These are phyloP conservation scores for Molossus molossus DNA, from an alignment of 2,797 vertebrate species.

Conservation along the genomic window DNA sequence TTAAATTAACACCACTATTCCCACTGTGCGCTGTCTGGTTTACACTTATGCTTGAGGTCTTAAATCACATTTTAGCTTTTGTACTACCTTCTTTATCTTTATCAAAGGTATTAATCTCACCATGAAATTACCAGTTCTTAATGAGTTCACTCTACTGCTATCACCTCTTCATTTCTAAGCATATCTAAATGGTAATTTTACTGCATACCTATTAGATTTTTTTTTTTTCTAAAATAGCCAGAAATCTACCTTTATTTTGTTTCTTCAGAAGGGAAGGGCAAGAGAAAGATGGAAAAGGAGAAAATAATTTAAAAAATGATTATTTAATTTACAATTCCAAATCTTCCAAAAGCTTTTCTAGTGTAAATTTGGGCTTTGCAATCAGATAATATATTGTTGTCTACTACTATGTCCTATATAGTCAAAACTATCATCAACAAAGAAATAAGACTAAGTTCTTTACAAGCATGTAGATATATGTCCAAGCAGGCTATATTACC, in stretches of 20 bases:
- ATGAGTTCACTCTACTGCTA: not conserved
- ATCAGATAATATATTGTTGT: not conserved
- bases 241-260: conserved; percentile 61
- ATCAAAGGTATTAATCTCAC: not conserved
- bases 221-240: conserved; percentile 33
- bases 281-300: not conserved
- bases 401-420: not conserved
- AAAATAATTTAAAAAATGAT: not conserved
- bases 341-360: conserved; percentile 42
- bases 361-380: not conserved
- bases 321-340: conserved; percentile 48
- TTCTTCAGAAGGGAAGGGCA: conserved; percentile 33
- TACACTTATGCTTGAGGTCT: conserved; percentile 4
- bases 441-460: conserved; percentile 13
- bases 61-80: conserved; percentile 16
- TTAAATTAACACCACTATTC: conserved; percentile 28
- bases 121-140: conserved; percentile 9
- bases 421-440: not conserved
- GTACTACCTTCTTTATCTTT: not conserved
- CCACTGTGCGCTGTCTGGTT: not conserved
- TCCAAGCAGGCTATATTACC: not conserved
- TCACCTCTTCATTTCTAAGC: not conserved
- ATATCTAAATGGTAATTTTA: conserved; percentile 48
- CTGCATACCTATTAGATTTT: not conserved
- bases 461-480: not conserved